Conservation (phyloP, 2,113 vertebrate genomes). For the Nerophis ophidion region DNA sequence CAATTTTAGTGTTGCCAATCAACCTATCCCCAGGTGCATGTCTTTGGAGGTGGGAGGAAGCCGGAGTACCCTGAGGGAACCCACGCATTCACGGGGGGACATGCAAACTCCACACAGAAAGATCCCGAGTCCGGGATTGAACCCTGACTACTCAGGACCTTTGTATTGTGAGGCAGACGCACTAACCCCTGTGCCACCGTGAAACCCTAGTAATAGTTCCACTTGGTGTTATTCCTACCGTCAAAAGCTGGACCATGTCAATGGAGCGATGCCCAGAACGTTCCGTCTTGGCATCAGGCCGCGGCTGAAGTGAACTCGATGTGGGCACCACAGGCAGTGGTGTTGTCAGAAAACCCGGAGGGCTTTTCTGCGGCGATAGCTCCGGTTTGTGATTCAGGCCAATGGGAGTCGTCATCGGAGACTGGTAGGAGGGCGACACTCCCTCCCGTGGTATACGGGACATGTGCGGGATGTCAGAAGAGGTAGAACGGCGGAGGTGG, state of each 20-base stretch:
- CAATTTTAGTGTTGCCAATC: no score
- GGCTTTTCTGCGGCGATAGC: conserved; percentile 71
- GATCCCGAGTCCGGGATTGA: no score
- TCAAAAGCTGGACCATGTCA: conserved; percentile 94
- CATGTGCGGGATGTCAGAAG: conserved; percentile 78
- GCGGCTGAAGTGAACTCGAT: conserved; percentile 61
- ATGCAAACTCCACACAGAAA: no score
- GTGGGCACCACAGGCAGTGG: conserved; percentile 54
- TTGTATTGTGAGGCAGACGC: no score
- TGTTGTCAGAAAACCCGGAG: conserved; percentile 70
- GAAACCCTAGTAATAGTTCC: no score
- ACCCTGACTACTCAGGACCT: no score
- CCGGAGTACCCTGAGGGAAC: no score
- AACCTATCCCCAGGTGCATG: no score
- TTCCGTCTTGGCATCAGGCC: conserved; percentile 78
- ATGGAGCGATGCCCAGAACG: conserved; percentile 78
- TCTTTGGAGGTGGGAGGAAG: no score
- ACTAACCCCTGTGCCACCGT: no score
- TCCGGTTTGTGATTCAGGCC: conserved; percentile 82
- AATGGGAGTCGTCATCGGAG: conserved; percentile 72
- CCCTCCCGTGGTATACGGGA: conserved; percentile 77
- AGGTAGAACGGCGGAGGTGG: conserved; percentile 75
- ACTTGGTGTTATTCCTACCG: conserved; percentile 65
- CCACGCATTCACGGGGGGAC: no score
- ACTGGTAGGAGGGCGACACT: conserved; percentile 82